These are phyloP conservation scores for Aphelocoma californica DNA, from an alignment of 2,797 vertebrate species.

Conservation along the genomic window DNA sequence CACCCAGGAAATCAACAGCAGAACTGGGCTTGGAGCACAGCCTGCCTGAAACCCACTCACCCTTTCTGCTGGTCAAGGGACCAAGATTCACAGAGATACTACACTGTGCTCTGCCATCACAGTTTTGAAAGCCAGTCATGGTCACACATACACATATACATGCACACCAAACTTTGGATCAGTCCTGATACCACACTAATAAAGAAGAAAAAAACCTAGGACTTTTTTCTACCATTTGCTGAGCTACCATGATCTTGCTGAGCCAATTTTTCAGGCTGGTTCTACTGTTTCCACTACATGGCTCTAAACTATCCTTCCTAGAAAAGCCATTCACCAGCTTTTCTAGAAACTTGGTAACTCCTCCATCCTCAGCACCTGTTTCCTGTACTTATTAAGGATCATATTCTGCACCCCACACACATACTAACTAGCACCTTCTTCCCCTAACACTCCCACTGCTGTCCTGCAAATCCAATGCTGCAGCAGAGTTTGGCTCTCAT, in stretches of 20 bases:
- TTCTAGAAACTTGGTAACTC: neutral
- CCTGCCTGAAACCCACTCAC: neutral
- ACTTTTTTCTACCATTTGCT: neutral
- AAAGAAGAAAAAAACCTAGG: neutral
- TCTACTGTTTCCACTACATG: neutral
- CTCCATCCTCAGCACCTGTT: neutral
- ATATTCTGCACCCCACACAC: neutral
- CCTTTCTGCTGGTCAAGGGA: rapidly evolving
- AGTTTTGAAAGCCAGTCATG: neutral
- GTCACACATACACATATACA: neutral
- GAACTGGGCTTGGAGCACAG: neutral
- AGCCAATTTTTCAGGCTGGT: neutral
- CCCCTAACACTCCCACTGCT: neutral
- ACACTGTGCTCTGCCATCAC: neutral
- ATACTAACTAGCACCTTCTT: neutral
- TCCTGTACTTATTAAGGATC: neutral
- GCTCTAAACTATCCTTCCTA: neutral
- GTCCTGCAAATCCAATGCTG: rapidly evolving
- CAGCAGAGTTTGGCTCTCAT: neutral
- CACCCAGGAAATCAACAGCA: neutral
- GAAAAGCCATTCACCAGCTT: neutral
- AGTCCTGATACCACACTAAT: neutral
- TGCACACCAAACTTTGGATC: neutral
- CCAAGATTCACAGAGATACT: rapidly evolving
- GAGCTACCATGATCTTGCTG: neutral